Percentiles rank a stretch among this genome's conserved stretches.
These are phyloP conservation scores for Pyrrhia umbra DNA, from an alignment of 2,888 invertebrate genomes.

Conservation along the genomic window DNA sequence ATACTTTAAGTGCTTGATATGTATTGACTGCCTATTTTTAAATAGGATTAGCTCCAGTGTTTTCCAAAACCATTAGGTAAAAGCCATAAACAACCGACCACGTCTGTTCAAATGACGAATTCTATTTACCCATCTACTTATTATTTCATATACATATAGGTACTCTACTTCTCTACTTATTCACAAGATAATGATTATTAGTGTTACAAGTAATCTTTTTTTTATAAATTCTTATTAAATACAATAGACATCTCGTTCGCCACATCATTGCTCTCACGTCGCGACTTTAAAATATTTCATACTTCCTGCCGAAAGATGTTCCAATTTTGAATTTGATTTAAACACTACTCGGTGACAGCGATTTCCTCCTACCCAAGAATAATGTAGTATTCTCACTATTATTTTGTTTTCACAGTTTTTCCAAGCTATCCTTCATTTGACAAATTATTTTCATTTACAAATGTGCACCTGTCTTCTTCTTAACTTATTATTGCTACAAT, in stretches of 20 bases:
- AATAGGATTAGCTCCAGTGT: too few relatives aligned
- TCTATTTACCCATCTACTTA: too few relatives aligned
- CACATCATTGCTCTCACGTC: constrained; percentile 73
- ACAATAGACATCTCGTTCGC: constrained; percentile 72
- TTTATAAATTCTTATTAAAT: constrained; percentile 61
- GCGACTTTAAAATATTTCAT: constrained; percentile 84
- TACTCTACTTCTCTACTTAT: too few relatives aligned
- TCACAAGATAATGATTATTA: too few relatives aligned
- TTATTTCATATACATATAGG: too few relatives aligned
- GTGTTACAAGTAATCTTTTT: background rate
- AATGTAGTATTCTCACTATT: constrained; percentile 75
- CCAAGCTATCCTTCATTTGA: constrained; percentile 67
- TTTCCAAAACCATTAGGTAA: too few relatives aligned
- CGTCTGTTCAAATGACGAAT: too few relatives aligned
- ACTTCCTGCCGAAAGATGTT: constrained; percentile 87
- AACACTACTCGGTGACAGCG: constrained; percentile 83
- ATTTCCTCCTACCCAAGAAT: constrained; percentile 84
- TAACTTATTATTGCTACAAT: constrained; percentile 27
- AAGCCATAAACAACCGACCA: too few relatives aligned
- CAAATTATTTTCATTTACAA: constrained; percentile 71
- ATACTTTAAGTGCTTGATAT: too few relatives aligned
- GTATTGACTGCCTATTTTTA: too few relatives aligned
- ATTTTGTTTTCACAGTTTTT: constrained; percentile 73
- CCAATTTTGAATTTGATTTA: constrained; percentile 89
- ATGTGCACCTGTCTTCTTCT: constrained; percentile 57